Conservation (phyloP, 2,113 vertebrate species). For the Mellivora capensis region DNA sequence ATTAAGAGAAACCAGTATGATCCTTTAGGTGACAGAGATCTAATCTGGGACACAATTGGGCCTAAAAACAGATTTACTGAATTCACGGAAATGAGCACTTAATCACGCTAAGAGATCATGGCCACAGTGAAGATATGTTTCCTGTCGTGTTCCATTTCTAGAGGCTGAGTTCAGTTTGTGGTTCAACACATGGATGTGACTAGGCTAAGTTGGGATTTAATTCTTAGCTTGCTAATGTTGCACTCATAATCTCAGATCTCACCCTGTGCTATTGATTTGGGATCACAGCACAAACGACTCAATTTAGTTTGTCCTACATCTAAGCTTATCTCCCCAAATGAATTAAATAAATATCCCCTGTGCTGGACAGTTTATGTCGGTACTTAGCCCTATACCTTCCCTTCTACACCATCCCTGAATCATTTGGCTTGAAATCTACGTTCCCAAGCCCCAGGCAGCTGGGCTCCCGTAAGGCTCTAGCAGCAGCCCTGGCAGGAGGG, state of each 20-base stretch:
- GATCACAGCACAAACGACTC: constrained; percentile 12
- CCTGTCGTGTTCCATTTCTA: constrained; percentile 40
- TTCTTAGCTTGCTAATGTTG: constrained; percentile 35
- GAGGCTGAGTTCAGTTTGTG: constrained; percentile 40
- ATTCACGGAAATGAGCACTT: constrained; percentile 58
- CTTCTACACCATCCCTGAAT: not conserved
- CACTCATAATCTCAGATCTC: not conserved
- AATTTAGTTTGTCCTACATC: not conserved
- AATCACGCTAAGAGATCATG: constrained; percentile 44
- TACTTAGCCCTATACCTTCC: not conserved
- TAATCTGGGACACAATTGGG: constrained; percentile 20
- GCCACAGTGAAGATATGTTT: constrained; percentile 46
- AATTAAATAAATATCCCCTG: not conserved
- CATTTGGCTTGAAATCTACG: not conserved
- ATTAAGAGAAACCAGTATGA: constrained; percentile 19
- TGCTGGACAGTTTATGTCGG: not conserved
- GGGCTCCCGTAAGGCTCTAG: not conserved
- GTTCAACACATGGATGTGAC: constrained; percentile 35
- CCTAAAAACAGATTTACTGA: constrained; percentile 57
- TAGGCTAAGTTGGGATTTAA: not conserved
- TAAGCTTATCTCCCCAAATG: not conserved
- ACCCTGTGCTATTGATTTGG: not conserved
- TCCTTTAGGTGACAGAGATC: constrained; percentile 51
- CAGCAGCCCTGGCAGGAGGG: not conserved
- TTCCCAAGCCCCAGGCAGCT: not conserved